Evolutionary conservation across 2,113 vertebrate genomes (phyloP).

Genomic region (Chaetops frenatus): DNA sequence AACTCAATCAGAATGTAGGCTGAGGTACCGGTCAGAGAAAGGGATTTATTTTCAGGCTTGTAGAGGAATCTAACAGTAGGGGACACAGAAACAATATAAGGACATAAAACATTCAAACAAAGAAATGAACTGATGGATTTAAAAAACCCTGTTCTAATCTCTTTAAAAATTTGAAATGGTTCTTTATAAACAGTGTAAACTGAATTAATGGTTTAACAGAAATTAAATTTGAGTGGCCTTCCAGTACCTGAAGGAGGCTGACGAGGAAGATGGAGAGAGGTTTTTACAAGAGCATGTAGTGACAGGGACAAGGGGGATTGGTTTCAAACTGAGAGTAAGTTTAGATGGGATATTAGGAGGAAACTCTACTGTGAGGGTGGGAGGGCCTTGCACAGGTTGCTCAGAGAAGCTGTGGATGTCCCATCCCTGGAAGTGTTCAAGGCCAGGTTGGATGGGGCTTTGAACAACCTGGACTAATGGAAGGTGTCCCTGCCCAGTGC

Average conservation of each 20-base stretch:
- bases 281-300: background rate
- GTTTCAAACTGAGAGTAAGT: background rate
- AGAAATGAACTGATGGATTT: background rate
- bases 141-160: background rate
- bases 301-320: background rate
- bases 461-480: background rate
- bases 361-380: background rate
- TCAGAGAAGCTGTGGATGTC: background rate
- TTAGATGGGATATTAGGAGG: background rate
- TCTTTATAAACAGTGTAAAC: background rate
- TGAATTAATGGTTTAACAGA: background rate
- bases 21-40: background rate
- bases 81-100: background rate
- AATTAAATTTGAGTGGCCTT: background rate
- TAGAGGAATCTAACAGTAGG: too few species aligned
- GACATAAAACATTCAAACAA: background rate
- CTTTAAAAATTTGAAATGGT: background rate
- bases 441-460: background rate
- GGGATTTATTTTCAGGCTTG: background rate
- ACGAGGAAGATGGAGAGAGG: background rate
- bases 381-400: rapidly evolving
- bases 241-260: background rate
- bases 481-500: rapidly evolving
- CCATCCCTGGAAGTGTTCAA: background rate
- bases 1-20: background rate